phyloP scores from a whole-genome alignment of 2,888 invertebrate species.

The Sylvicola fuscatus region DNA sequence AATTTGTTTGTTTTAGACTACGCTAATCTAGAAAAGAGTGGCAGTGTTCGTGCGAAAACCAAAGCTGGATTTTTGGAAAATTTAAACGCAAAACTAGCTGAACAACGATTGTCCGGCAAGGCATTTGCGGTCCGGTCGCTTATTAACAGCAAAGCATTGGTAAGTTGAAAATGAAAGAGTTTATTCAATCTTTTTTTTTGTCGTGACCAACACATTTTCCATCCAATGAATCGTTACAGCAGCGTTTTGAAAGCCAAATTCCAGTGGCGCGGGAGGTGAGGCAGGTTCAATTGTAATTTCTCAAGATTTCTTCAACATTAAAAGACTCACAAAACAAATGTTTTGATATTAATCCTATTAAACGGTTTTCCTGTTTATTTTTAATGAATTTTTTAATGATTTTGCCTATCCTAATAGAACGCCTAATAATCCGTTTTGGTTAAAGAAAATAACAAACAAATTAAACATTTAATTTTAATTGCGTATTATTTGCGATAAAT shows the following conservation, averaged over 20 bases:
- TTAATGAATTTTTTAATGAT: no score
- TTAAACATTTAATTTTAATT: no score
- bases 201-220: neutral
- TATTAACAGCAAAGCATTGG: conserved; percentile 51
- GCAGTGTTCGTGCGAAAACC: conserved; percentile 21
- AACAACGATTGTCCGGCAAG: conserved; percentile 35
- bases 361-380: no score
- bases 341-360: no score
- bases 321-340: no score
- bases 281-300: neutral
- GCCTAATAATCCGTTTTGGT: no score
- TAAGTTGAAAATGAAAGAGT: conserved; percentile 16
- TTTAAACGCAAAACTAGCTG: conserved; percentile 56
- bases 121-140: conserved; percentile 49
- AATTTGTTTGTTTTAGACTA: no score
- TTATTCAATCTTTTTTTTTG: neutral
- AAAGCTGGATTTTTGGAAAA: conserved; percentile 55
- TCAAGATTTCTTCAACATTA: no score
- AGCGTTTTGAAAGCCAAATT: conserved; percentile 3
- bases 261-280: neutral
- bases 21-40: no score
- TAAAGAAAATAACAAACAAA: no score
- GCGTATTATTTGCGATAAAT: no score
- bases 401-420: no score
- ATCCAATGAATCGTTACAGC: conserved; percentile 1